Percentiles rank a stretch among this genome's conserved stretches.
phyloP scores from a whole-genome alignment of 2,888 invertebrate genomes.

The Phoenoteleia sp. region DNA sequence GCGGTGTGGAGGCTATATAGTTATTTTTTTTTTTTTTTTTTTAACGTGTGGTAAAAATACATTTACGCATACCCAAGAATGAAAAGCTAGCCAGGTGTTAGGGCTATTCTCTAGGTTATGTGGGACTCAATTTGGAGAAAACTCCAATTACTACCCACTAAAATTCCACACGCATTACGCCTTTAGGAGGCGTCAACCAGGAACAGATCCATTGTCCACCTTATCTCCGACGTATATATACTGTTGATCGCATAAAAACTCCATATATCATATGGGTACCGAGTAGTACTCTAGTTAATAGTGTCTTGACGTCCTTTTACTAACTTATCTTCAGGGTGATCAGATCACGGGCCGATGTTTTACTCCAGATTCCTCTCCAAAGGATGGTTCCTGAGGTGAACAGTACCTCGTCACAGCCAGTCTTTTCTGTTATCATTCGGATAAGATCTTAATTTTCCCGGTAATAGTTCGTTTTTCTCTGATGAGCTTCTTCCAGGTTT shows the following conservation, averaged over 20 bases:
- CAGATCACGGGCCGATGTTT: slow-evolving; percentile 38
- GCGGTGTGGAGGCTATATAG: no score
- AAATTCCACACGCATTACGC: slow-evolving; percentile 16
- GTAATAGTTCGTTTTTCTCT: neutral
- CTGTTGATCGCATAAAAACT: neutral
- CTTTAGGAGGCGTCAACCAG: slow-evolving; percentile 21
- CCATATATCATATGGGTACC: neutral
- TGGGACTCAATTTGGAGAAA: no score
- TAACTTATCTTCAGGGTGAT: no score
- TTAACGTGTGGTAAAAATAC: neutral
- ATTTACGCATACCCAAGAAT: neutral
- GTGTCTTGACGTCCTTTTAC: neutral
- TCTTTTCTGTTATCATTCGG: neutral
- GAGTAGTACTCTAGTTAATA: slow-evolving; percentile 11
- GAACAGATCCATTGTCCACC: no score
- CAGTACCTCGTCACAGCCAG: neutral
- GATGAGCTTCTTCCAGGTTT: slow-evolving; percentile 2
- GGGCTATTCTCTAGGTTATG: no score
- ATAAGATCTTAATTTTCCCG: neutral
- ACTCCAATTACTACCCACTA: no score
- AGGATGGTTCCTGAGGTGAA: slow-evolving; percentile 59
- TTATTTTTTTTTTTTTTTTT: neutral
- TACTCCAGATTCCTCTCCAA: slow-evolving; percentile 66
- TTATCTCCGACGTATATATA: neutral
- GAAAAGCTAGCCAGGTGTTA: no score